A percentile compares a stretch with the other conserved stretches of the same genome.
These are phyloP conservation scores for Ornithoptera priamus DNA, from an alignment of 2,888 invertebrate species.

Conservation along the genomic window DNA sequence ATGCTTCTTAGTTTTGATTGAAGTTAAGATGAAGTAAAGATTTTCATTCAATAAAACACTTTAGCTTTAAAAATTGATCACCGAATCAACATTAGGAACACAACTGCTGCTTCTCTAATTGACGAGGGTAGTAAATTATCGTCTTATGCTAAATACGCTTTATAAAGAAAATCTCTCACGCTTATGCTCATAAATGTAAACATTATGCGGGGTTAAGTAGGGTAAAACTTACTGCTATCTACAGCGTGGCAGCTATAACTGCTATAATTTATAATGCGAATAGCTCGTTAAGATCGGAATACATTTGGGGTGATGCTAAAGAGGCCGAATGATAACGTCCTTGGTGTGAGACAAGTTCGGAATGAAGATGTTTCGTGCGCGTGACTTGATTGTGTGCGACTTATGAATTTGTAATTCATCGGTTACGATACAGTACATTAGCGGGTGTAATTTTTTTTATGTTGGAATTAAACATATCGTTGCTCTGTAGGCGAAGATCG, in stretches of 20 bases:
- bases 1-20: too few relatives aligned
- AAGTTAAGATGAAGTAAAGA: too few relatives aligned
- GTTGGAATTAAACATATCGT: too few relatives aligned
- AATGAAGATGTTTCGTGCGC: slow-evolving; percentile 12
- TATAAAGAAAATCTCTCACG: neutral
- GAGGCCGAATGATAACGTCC: slow-evolving; percentile 12
- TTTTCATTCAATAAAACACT: too few relatives aligned
- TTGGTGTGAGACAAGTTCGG: slow-evolving; percentile 10
- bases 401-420: neutral
- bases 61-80: too few relatives aligned
- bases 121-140: too few relatives aligned
- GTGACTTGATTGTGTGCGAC: neutral
- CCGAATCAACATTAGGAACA: too few relatives aligned
- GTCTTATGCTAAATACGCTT: too few relatives aligned
- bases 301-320: neutral
- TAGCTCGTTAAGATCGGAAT: slow-evolving; percentile 13
- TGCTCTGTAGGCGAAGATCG: too few relatives aligned
- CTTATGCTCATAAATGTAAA: neutral
- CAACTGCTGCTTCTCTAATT: too few relatives aligned
- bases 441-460: neutral
- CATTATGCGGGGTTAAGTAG: slow-evolving; percentile 10
- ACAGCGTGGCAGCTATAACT: slow-evolving; percentile 6
- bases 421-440: neutral
- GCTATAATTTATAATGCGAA: slow-evolving; percentile 16
- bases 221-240: slow-evolving; percentile 14